phyloP scores from a whole-genome alignment of 2,113 vertebrate species.

The Suricata suricatta region DNA sequence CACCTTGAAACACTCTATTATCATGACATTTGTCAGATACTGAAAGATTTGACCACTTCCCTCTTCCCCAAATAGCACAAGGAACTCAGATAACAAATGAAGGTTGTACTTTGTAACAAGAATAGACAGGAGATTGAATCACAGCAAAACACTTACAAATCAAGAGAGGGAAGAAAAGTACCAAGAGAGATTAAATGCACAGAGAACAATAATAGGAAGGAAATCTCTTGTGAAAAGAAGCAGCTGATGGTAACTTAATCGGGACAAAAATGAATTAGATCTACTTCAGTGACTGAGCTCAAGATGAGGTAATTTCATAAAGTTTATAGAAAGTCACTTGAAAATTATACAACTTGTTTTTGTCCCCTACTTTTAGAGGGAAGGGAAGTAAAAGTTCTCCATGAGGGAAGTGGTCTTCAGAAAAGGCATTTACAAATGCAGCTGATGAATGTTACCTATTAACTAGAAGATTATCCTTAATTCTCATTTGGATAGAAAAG shows the following conservation, averaged over 20 bases:
- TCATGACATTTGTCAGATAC: conserved; percentile 66
- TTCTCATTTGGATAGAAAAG: conserved; percentile 18
- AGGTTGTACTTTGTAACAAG: conserved; percentile 73
- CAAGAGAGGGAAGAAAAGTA: conserved; percentile 47
- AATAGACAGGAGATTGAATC: conserved; percentile 67
- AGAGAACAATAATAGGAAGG: conserved; percentile 67
- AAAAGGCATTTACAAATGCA: background rate
- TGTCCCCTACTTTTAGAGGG: background rate
- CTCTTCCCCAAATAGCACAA: conserved; percentile 50
- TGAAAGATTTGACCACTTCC: conserved; percentile 62
- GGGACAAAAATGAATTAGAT: conserved; percentile 66
- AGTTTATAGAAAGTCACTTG: conserved; percentile 72
- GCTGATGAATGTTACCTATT: background rate
- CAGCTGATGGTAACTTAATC: conserved; percentile 60
- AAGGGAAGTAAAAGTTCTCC: background rate
- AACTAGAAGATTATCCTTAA: conserved; percentile 9
- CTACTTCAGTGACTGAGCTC: conserved; percentile 47
- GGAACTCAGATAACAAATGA: conserved; percentile 63
- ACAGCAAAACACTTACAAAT: conserved; percentile 73
- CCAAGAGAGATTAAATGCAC: conserved; percentile 68
- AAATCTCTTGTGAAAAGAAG: conserved; percentile 67
- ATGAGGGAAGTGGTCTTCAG: background rate
- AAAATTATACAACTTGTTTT: conserved; percentile 58
- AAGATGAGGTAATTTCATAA: conserved; percentile 64
- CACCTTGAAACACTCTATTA: conserved; percentile 66